These are phyloP conservation scores for Catonia carolina DNA, from an alignment of 2,888 invertebrate species.

Conservation along the genomic window DNA sequence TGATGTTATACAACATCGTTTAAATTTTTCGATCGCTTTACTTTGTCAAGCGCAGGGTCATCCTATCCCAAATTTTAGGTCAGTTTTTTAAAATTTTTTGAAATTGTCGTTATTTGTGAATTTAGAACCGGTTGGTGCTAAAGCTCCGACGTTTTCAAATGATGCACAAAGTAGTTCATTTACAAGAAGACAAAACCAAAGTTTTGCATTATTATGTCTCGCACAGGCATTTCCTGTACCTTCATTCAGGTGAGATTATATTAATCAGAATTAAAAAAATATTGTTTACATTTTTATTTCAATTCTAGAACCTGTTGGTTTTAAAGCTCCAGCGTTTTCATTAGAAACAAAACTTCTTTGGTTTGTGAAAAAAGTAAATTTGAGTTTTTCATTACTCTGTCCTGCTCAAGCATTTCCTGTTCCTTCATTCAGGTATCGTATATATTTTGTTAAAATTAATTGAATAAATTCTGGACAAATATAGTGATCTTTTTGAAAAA, in stretches of 20 bases:
- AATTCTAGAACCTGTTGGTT: conserved; percentile 50
- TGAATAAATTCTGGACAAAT: too few species aligned
- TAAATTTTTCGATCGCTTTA: neutral
- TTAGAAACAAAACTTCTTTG: conserved; percentile 53
- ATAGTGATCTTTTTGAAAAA: too few species aligned
- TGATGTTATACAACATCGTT: neutral
- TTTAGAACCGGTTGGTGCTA: conserved; percentile 46
- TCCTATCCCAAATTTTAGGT: conserved; percentile 49
- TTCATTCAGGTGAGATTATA: conserved; percentile 45
- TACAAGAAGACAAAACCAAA: conserved; percentile 34
- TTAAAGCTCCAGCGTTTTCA: conserved; percentile 55
- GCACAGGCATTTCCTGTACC: conserved; percentile 54
- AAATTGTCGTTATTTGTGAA: neutral
- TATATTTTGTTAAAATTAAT: too few species aligned
- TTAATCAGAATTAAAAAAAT: neutral
- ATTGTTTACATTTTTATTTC: conserved; percentile 21
- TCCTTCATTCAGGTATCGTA: conserved; percentile 63
- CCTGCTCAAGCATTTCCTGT: conserved; percentile 71
- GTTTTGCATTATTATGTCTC: conserved; percentile 46
- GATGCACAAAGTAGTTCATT: conserved; percentile 44
- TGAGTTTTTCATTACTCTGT: conserved; percentile 59
- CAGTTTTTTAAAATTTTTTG: neutral
- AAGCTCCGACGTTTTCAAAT: conserved; percentile 54
- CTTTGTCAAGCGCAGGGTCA: conserved; percentile 54
- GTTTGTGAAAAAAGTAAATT: conserved; percentile 43